These are phyloP conservation scores for Drosophila suboccidentalis DNA, from an alignment of 2,888 invertebrate genomes.

Conservation along the genomic window DNA sequence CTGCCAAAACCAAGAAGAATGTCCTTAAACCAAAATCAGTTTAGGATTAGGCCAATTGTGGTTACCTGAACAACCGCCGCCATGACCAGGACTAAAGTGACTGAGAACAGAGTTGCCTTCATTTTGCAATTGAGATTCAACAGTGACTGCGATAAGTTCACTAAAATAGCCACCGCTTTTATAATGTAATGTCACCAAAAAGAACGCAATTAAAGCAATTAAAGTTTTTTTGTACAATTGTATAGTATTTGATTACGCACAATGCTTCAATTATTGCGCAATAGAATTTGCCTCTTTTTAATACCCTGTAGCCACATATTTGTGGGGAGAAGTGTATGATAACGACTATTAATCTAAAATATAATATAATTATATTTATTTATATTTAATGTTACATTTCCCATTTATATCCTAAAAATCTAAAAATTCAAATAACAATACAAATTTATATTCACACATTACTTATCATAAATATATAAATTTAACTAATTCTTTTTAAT, in stretches of 20 bases:
- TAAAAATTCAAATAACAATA: not conserved
- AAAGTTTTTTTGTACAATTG: slow-evolving; percentile 43
- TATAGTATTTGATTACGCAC: slow-evolving; percentile 70
- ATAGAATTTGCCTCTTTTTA: slow-evolving; percentile 50
- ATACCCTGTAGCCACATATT: slow-evolving; percentile 1
- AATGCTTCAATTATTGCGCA: slow-evolving; percentile 63
- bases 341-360: not conserved
- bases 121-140: slow-evolving; percentile 40
- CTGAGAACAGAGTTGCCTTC: slow-evolving; percentile 57
- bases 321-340: not conserved
- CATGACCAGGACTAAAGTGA: slow-evolving; percentile 46
- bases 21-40: not conserved
- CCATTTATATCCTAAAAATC: not conserved
- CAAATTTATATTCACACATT: no score
- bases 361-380: no score
- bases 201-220: slow-evolving; percentile 69
- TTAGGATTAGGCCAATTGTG: not conserved
- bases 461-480: no score
- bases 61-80: slow-evolving; percentile 67
- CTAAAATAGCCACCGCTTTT: slow-evolving; percentile 40
- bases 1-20: slow-evolving; percentile 25
- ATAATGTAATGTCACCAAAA: slow-evolving; percentile 32
- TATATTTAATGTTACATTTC: not conserved
- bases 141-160: slow-evolving; percentile 31
- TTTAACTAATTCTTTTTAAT: no score